A percentile compares a stretch with the other conserved stretches of the same genome.
These are phyloP conservation scores for Oscheius sp. DNA, from an alignment of 1,140 invertebrate genomes.

Conservation along the genomic window DNA sequence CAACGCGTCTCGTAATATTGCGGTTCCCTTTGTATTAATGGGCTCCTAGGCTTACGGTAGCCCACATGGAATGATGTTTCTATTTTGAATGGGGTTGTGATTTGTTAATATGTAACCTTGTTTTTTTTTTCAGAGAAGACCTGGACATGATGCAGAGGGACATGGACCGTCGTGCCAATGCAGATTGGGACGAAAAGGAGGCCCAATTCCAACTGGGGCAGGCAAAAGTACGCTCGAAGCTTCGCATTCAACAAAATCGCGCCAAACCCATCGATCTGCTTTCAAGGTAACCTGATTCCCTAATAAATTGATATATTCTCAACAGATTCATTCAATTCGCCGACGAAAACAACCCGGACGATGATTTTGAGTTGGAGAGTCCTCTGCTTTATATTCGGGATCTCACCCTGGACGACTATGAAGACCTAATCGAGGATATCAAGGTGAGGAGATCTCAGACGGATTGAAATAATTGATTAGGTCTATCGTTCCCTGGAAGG, in stretches of 20 bases:
- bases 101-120: too few relatives aligned
- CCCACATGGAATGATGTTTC: too few relatives aligned
- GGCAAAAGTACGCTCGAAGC: slow-evolving; percentile 73
- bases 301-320: slow-evolving; percentile 20
- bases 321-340: slow-evolving; percentile 26
- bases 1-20: too few relatives aligned
- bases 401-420: slow-evolving; percentile 84
- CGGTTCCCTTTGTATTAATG: too few relatives aligned
- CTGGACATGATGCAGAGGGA: slow-evolving; percentile 79
- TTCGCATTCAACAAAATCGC: slow-evolving; percentile 86
- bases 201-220: slow-evolving; percentile 65
- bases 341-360: slow-evolving; percentile 70
- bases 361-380: slow-evolving; percentile 91
- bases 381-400: slow-evolving; percentile 81
- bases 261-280: slow-evolving; percentile 97
- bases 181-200: slow-evolving; percentile 89
- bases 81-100: too few relatives aligned
- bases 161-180: slow-evolving; percentile 89
- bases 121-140: slow-evolving; percentile 71
- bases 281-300: neutral
- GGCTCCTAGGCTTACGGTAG: too few relatives aligned
- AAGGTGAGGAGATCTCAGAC: slow-evolving; percentile 68
- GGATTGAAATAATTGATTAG: too few relatives aligned
- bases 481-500: slow-evolving; percentile 67
- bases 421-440: slow-evolving; percentile 94